phyloP scores from a whole-genome alignment of 2,888 invertebrate genomes.

The Brachyptera risi region DNA sequence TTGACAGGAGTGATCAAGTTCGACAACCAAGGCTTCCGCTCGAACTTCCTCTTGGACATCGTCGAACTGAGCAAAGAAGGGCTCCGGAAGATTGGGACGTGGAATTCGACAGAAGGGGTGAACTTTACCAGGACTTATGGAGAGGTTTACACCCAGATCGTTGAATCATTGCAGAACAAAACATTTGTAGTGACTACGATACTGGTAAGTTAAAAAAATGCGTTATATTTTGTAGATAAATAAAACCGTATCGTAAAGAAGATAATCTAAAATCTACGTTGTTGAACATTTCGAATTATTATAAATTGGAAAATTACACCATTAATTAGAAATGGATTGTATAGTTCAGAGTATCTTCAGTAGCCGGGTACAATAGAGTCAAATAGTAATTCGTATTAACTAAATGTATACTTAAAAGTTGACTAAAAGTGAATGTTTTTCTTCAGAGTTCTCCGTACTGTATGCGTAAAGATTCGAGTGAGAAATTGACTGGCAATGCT shows the following conservation, averaged over 20 bases:
- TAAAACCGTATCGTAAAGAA: too few relatives aligned
- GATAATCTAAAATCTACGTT: too few relatives aligned
- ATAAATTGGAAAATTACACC: too few relatives aligned
- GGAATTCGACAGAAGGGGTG: slow-evolving; percentile 84
- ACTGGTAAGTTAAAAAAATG: slow-evolving; percentile 82
- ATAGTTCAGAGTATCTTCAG: too few relatives aligned
- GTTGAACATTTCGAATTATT: too few relatives aligned
- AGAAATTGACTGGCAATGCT: slow-evolving; percentile 81
- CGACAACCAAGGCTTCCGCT: slow-evolving; percentile 89
- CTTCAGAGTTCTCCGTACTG: slow-evolving; percentile 90
- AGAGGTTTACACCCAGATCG: slow-evolving; percentile 82
- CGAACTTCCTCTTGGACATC: slow-evolving; percentile 87
- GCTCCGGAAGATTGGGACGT: slow-evolving; percentile 77
- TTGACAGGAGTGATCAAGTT: slow-evolving; percentile 90
- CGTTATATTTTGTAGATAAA: too few relatives aligned
- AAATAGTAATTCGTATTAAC: too few relatives aligned
- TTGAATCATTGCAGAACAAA: slow-evolving; percentile 86
- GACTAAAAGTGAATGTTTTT: too few relatives aligned
- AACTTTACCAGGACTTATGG: slow-evolving; percentile 78
- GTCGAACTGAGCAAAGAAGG: slow-evolving; percentile 84
- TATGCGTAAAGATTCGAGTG: slow-evolving; percentile 86
- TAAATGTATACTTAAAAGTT: too few relatives aligned
- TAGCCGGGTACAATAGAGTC: too few relatives aligned
- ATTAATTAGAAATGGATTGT: too few relatives aligned
- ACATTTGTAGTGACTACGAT: slow-evolving; percentile 88